These are phyloP conservation scores for Petrolisthes manimaculis DNA, from an alignment of 2,888 invertebrate species.

Conservation along the genomic window DNA sequence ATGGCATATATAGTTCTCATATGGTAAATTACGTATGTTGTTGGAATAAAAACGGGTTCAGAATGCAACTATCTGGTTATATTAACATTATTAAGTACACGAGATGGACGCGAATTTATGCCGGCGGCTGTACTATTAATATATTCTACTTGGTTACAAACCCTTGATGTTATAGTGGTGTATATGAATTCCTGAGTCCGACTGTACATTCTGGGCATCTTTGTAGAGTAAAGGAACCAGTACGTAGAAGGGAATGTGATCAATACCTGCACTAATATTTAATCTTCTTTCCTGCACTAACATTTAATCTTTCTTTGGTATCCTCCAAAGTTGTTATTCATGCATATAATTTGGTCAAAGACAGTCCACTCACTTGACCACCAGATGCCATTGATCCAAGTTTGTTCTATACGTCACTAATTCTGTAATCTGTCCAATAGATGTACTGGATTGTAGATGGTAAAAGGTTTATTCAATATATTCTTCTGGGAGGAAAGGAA, in stretches of 20 bases:
- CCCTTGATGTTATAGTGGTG: no score
- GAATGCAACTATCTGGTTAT: no score
- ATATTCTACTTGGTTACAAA: no score
- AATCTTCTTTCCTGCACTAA: slow-evolving; percentile 10
- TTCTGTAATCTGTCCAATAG: slow-evolving; percentile 5
- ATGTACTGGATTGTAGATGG: background rate
- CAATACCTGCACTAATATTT: background rate
- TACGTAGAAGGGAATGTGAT: background rate
- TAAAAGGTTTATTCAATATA: slow-evolving; percentile 8
- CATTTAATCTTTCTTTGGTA: slow-evolving; percentile 24
- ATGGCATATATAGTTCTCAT: no score
- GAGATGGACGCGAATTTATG: no score
- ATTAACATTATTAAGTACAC: no score
- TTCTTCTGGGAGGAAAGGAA: slow-evolving; percentile 36
- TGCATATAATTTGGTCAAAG: background rate
- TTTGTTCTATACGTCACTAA: slow-evolving; percentile 2
- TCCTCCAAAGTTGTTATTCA: slow-evolving; percentile 9
- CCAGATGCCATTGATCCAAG: slow-evolving; percentile 17
- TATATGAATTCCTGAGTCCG: no score
- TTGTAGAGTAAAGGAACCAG: background rate
- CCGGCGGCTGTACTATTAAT: no score
- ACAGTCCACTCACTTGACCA: slow-evolving; percentile 16
- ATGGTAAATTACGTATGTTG: no score
- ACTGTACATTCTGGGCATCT: background rate
- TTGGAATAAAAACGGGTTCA: no score